Conservation (phyloP, 1,140 invertebrate genomes). For the Drosophila obscura region DNA sequence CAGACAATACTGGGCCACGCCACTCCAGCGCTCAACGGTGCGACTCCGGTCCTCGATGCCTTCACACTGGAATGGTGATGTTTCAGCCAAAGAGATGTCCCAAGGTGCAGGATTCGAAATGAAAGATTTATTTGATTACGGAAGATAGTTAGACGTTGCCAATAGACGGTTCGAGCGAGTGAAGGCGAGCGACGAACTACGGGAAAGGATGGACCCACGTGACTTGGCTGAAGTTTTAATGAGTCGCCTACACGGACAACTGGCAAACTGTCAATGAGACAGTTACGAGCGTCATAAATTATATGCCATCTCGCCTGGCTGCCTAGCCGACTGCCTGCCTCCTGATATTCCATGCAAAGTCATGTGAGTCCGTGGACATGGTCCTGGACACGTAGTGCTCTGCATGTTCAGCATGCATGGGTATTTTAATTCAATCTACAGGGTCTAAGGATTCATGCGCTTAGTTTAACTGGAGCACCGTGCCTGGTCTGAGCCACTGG, state of each 20-base stretch:
- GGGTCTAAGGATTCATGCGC: slow-evolving; percentile 64
- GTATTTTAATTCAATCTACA: slow-evolving; percentile 68
- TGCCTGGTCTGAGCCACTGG: slow-evolving; percentile 11
- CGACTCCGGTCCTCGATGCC: slow-evolving; percentile 68
- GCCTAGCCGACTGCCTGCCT: background rate
- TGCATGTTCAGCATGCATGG: slow-evolving; percentile 59
- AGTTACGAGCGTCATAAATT: slow-evolving; percentile 61
- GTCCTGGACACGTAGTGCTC: slow-evolving; percentile 29
- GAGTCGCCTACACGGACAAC: slow-evolving; percentile 51
- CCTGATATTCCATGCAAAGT: no score
- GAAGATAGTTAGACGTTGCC: slow-evolving; percentile 55
- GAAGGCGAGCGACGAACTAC: background rate
- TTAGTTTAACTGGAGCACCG: slow-evolving; percentile 40
- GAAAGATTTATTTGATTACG: slow-evolving; percentile 56
- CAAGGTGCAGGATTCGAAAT: no score
- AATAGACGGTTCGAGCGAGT: background rate
- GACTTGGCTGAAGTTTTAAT: slow-evolving; percentile 51
- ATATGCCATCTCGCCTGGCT: slow-evolving; percentile 39
- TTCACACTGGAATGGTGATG: slow-evolving; percentile 42
- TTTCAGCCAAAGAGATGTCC: no score
- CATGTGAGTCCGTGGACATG: no score
- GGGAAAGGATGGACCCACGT: slow-evolving; percentile 38
- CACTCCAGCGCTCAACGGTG: slow-evolving; percentile 74
- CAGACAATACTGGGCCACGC: slow-evolving; percentile 72
- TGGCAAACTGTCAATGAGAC: slow-evolving; percentile 62